Evolutionary conservation across 2,797 vertebrate genomes (phyloP).

Genomic region (Falco concolor): DNA sequence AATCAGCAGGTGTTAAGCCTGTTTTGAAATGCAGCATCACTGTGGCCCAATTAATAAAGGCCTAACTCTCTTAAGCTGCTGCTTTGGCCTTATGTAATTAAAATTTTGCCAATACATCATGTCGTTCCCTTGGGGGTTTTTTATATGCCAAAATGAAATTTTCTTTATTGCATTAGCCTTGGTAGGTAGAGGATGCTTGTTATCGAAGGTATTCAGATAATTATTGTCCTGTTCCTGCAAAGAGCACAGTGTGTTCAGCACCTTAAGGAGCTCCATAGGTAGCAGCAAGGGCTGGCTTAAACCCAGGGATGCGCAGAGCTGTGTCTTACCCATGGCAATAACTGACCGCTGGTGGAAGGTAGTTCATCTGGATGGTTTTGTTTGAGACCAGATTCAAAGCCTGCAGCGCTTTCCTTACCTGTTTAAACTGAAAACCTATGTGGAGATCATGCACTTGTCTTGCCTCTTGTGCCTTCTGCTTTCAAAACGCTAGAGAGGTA

Average conservation of each 20-base stretch:
- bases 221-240: background rate
- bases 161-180: conserved; percentile 11
- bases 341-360: background rate
- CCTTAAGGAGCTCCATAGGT: background rate
- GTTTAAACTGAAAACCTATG: background rate
- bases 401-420: background rate
- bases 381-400: background rate
- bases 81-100: conserved; percentile 7
- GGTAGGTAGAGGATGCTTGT: background rate
- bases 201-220: background rate
- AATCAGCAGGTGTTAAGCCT: conserved; percentile 56
- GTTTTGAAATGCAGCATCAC: conserved; percentile 51
- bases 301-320: background rate
- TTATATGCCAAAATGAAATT: conserved; percentile 8
- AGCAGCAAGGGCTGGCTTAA: background rate
- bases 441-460: background rate
- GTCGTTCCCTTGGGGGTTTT: background rate
- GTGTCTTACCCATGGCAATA: background rate
- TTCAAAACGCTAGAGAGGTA: background rate
- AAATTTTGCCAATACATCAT: conserved; percentile 35
- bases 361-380: background rate
- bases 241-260: background rate
- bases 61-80: conserved; percentile 25
- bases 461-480: background rate
- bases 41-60: conserved; percentile 19